These are phyloP conservation scores for Falco naumanni DNA, from an alignment of 2,797 vertebrate species.

Conservation along the genomic window DNA sequence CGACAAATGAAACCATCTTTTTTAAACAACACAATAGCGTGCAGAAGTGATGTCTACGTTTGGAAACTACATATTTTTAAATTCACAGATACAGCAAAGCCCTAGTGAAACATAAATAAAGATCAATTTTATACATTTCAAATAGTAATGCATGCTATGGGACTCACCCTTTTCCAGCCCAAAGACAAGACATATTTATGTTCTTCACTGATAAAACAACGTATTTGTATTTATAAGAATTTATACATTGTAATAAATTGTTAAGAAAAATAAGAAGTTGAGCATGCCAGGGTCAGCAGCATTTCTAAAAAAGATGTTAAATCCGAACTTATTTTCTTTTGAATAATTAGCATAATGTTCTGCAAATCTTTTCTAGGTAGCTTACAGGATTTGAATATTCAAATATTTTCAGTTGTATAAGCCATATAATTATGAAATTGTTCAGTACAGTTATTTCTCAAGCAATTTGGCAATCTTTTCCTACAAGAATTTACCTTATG, in stretches of 20 bases:
- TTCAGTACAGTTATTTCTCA: slow-evolving; percentile 65
- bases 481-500: slow-evolving; percentile 56
- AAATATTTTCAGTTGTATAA: slow-evolving; percentile 67
- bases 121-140: slow-evolving; percentile 57
- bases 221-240: slow-evolving; percentile 54
- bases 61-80: slow-evolving; percentile 69
- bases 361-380: slow-evolving; percentile 60
- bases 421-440: slow-evolving; percentile 69
- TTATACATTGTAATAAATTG: slow-evolving; percentile 53
- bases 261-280: slow-evolving; percentile 51
- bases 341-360: slow-evolving; percentile 39
- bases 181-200: slow-evolving; percentile 19
- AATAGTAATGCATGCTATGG: slow-evolving; percentile 35
- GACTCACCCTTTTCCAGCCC: slow-evolving; percentile 29
- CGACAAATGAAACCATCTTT: slow-evolving; percentile 36
- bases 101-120: slow-evolving; percentile 71
- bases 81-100: slow-evolving; percentile 66
- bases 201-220: slow-evolving; percentile 31
- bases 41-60: slow-evolving; percentile 54
- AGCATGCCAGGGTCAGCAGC: slow-evolving; percentile 37
- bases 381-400: slow-evolving; percentile 70
- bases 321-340: slow-evolving; percentile 29
- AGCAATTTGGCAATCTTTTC: slow-evolving; percentile 61
- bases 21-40: slow-evolving; percentile 25
- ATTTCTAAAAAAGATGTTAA: slow-evolving; percentile 55